These are phyloP conservation scores for Trachelipus rathkii DNA, from an alignment of 1,140 invertebrate genomes.

Conservation along the genomic window DNA sequence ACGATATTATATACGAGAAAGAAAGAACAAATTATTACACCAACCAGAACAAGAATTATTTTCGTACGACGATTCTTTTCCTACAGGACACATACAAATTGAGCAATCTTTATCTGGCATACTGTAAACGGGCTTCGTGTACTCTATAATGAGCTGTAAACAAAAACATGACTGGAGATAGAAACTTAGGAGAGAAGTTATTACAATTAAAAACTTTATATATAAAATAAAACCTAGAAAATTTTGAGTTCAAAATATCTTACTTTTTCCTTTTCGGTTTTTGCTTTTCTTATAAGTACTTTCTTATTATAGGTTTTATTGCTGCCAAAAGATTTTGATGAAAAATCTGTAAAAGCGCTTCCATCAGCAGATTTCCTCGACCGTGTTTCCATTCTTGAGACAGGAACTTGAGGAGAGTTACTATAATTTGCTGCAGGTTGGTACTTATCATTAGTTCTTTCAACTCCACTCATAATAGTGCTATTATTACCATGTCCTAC, in stretches of 20 bases:
- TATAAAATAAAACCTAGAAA: not conserved
- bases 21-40: not conserved
- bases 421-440: not conserved
- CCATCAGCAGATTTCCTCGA: not conserved
- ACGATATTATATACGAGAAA: no score
- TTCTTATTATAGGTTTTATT: conserved; percentile 10
- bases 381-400: not conserved
- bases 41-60: conserved; percentile 21
- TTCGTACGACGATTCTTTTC: conserved; percentile 25
- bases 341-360: conserved; percentile 3
- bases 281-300: conserved; percentile 25
- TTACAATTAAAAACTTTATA: no score
- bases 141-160: conserved; percentile 30
- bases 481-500: conserved; percentile 17
- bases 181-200: no score
- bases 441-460: conserved; percentile 21
- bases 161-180: not conserved
- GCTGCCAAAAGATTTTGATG: not conserved
- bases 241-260: not conserved
- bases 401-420: not conserved
- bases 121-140: conserved; percentile 22
- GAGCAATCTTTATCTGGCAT: conserved; percentile 33
- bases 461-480: conserved; percentile 28
- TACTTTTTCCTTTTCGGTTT: conserved; percentile 33
- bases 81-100: conserved; percentile 32